Percentiles rank a stretch among this genome's conserved stretches.
Conservation (phyloP, 2,888 invertebrate genomes). For the Caenorhabditis plicata region DNA sequence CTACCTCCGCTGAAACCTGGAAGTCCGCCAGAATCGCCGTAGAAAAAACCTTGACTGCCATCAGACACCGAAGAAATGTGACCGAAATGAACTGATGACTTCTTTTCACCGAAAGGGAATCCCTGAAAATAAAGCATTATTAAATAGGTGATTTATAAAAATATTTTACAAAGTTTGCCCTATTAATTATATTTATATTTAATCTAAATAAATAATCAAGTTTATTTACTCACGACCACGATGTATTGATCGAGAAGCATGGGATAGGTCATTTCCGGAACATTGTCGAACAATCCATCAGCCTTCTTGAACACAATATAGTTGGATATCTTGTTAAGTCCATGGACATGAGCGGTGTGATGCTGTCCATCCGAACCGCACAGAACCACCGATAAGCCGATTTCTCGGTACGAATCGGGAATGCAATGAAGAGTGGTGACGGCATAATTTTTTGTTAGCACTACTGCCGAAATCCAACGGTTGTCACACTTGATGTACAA, state of each 20-base stretch:
- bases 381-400: constrained; percentile 12
- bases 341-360: constrained; percentile 28
- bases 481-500: constrained; percentile 22
- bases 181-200: constrained; percentile 21
- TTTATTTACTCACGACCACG: constrained; percentile 29
- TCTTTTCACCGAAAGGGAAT: constrained; percentile 28
- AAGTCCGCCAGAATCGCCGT: constrained; percentile 28
- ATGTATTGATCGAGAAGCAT: constrained; percentile 22
- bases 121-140: constrained; percentile 32
- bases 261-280: constrained; percentile 17
- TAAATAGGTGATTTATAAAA: constrained; percentile 17
- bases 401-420: constrained; percentile 12
- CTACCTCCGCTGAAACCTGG: constrained; percentile 25
- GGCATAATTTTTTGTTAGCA: constrained; percentile 17
- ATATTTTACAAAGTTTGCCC: constrained; percentile 17
- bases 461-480: constrained; percentile 16
- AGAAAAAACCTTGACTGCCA: constrained; percentile 24
- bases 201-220: constrained; percentile 24
- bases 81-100: constrained; percentile 15
- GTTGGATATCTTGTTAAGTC: constrained; percentile 24
- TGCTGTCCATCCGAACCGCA: constrained; percentile 8
- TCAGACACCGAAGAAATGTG: constrained; percentile 24
- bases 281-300: constrained; percentile 20
- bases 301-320: constrained; percentile 32
- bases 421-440: constrained; percentile 17